These are phyloP conservation scores for Drosophila fungiperda DNA, from an alignment of 2,888 invertebrate species.

Conservation along the genomic window DNA sequence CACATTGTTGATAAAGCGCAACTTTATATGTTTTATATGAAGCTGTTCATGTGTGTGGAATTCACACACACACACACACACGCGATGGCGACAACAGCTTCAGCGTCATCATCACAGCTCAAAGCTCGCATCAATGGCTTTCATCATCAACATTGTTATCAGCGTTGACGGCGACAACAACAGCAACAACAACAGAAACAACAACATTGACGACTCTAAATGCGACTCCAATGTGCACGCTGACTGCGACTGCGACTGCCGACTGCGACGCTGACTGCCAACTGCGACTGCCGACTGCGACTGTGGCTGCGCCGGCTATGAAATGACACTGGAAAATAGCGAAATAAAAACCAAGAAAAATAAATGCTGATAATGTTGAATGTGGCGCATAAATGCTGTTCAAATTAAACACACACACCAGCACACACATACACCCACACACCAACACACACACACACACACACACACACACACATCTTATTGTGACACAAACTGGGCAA, in stretches of 20 bases:
- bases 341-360: conserved; percentile 74
- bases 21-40: conserved; percentile 79
- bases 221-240: conserved; percentile 2
- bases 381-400: conserved; percentile 74
- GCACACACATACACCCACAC: conserved; percentile 7
- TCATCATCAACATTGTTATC: conserved; percentile 78
- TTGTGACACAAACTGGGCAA: conserved; percentile 8
- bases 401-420: conserved; percentile 48
- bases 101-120: conserved; percentile 64
- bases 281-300: conserved; percentile 6
- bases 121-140: conserved; percentile 77
- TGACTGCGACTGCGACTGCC: conserved; percentile 4
- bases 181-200: conserved; percentile 38
- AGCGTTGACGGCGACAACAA: conserved; percentile 54
- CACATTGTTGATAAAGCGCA: conserved; percentile 78
- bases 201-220: conserved; percentile 12
- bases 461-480: conserved; percentile 7
- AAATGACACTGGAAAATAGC: conserved; percentile 78
- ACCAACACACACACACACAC: conserved; percentile 1
- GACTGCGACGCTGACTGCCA: not conserved
- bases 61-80: conserved; percentile 13
- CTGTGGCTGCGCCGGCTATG: conserved; percentile 66
- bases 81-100: conserved; percentile 22
- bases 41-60: conserved; percentile 57
- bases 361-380: conserved; percentile 79